Percentiles rank a stretch among this genome's conserved stretches.
Conservation (phyloP, 2,888 invertebrate genomes). For the Hyposoter dolosus region DNA sequence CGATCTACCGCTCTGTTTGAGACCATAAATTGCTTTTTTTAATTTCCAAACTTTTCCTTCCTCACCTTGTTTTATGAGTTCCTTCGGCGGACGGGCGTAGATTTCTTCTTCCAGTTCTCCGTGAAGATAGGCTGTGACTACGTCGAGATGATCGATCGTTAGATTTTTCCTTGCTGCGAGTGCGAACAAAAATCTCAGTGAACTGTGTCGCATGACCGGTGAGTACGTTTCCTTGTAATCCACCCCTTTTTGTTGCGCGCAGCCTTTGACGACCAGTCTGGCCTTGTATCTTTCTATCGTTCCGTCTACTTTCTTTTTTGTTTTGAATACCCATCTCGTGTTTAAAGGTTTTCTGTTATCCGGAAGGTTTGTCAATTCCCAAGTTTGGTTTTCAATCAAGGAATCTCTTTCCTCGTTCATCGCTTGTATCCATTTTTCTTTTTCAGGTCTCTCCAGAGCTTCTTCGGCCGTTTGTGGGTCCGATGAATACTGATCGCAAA, state of each 20-base stretch:
- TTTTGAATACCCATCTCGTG: slow-evolving; percentile 68
- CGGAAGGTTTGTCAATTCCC: slow-evolving; percentile 59
- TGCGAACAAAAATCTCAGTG: slow-evolving; percentile 72
- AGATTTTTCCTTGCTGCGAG: slow-evolving; percentile 69
- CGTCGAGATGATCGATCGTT: slow-evolving; percentile 75
- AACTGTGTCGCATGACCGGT: slow-evolving; percentile 71
- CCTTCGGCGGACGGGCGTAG: slow-evolving; percentile 61
- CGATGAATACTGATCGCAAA: not conserved
- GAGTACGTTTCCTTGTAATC: slow-evolving; percentile 75
- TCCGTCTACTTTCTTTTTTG: slow-evolving; percentile 57
- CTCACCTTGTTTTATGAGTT: not conserved
- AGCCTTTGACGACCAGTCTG: slow-evolving; percentile 70
- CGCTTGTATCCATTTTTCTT: slow-evolving; percentile 65
- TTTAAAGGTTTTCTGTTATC: slow-evolving; percentile 50
- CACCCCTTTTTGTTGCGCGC: slow-evolving; percentile 70
- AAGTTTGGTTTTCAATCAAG: slow-evolving; percentile 65
- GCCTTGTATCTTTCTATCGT: slow-evolving; percentile 27
- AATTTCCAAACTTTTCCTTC: slow-evolving; percentile 43
- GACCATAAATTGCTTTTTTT: slow-evolving; percentile 54
- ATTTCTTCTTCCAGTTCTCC: slow-evolving; percentile 74
- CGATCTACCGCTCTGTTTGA: slow-evolving; percentile 54
- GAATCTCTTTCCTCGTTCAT: slow-evolving; percentile 67
- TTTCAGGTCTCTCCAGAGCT: slow-evolving; percentile 54
- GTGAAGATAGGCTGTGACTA: slow-evolving; percentile 75
- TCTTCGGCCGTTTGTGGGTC: slow-evolving; percentile 57